Percentiles rank a stretch among this genome's conserved stretches.
phyloP scores from a whole-genome alignment of 2,888 invertebrate species.

The Lamellibrachia columna region DNA sequence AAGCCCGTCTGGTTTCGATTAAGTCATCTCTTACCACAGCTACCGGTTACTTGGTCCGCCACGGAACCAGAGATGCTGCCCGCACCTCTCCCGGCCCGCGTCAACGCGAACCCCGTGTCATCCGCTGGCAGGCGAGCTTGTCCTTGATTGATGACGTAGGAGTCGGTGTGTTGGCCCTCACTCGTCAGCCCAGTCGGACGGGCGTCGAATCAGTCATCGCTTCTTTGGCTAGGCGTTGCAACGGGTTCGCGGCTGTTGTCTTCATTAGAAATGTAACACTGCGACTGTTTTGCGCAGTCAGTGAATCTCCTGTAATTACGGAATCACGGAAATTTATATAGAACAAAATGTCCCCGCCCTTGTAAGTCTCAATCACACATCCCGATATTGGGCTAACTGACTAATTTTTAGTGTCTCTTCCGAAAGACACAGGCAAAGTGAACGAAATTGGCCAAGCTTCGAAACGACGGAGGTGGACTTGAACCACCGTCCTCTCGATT shows the following conservation, averaged over 20 bases:
- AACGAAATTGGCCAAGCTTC: too few species aligned
- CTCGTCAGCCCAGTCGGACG: neutral
- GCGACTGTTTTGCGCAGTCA: neutral
- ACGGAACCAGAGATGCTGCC: neutral
- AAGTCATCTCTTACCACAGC: neutral
- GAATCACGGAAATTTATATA: too few species aligned
- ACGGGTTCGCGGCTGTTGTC: neutral
- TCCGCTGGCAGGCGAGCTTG: neutral
- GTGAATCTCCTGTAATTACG: neutral
- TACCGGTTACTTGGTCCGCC: neutral
- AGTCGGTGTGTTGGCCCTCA: neutral
- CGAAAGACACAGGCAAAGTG: too few species aligned
- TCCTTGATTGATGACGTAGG: neutral
- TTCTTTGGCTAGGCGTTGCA: neutral
- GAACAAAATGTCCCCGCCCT: too few species aligned
- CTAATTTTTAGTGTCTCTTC: too few species aligned
- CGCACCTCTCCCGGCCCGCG: neutral
- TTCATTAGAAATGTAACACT: neutral
- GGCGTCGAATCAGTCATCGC: neutral
- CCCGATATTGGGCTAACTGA: too few species aligned
- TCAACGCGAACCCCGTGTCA: neutral
- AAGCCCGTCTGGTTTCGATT: conserved; percentile 1
- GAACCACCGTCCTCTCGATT: too few species aligned
- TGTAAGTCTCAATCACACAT: too few species aligned
- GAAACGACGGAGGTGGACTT: too few species aligned